These are phyloP conservation scores for Halcyon chelicuti DNA, from an alignment of 2,797 vertebrate species.

Conservation along the genomic window DNA sequence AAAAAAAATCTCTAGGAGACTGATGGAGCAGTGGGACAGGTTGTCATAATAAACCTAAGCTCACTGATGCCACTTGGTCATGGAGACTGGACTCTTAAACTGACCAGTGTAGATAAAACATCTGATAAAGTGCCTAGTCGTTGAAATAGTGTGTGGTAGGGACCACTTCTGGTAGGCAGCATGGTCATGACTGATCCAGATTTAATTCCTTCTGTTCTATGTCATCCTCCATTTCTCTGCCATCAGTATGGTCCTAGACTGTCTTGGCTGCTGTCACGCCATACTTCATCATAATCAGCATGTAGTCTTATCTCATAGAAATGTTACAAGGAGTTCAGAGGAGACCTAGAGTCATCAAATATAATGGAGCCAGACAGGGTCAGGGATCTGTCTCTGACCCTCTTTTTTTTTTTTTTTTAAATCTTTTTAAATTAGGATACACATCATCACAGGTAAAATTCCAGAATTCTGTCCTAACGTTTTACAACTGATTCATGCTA, in stretches of 20 bases:
- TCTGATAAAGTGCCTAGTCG: neutral
- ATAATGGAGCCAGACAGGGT: neutral
- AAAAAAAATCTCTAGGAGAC: neutral
- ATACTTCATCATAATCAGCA: neutral
- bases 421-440: neutral
- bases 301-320: neutral
- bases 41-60: neutral
- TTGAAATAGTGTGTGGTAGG: neutral
- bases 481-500: neutral
- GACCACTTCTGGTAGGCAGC: neutral
- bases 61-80: neutral
- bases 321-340: neutral
- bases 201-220: neutral
- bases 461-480: neutral
- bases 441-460: neutral
- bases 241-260: neutral
- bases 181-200: neutral
- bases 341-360: neutral
- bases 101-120: neutral
- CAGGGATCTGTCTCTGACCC: neutral
- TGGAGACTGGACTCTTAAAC: neutral
- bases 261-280: neutral
- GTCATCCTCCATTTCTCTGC: neutral
- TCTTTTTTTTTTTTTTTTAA: neutral
- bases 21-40: neutral